These are phyloP conservation scores for Alitta virens DNA, from an alignment of 2,888 invertebrate genomes.

Conservation along the genomic window DNA sequence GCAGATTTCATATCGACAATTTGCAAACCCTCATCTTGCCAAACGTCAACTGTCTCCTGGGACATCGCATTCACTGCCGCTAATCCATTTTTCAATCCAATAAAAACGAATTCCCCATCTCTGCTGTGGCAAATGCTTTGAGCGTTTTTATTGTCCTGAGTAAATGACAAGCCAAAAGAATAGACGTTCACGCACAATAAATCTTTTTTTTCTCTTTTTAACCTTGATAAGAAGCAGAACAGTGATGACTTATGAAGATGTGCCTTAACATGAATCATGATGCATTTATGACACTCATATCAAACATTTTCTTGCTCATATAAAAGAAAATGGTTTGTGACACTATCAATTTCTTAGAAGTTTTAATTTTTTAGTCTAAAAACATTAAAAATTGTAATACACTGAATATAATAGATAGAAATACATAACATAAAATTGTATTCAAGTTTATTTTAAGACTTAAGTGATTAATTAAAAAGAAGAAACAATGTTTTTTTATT, in stretches of 20 bases:
- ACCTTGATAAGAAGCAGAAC: no score
- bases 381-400: no score
- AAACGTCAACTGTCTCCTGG: constrained; percentile 33
- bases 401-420: background rate
- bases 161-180: constrained; percentile 3
- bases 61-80: constrained; percentile 37
- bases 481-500: background rate
- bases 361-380: no score
- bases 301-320: no score
- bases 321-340: no score
- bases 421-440: background rate
- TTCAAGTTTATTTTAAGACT: background rate
- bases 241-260: no score
- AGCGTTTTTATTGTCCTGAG: constrained; percentile 37
- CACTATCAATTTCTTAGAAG: no score
- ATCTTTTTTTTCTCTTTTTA: no score
- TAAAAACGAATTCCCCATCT: constrained; percentile 46
- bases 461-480: background rate
- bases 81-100: constrained; percentile 44
- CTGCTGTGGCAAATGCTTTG: constrained; percentile 37
- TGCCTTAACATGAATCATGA: no score
- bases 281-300: no score
- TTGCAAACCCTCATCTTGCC: constrained; percentile 46
- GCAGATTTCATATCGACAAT: constrained; percentile 35
- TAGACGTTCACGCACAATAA: no score